Conservation (phyloP, 2,113 vertebrate genomes). For the Rhinopomastus cyanomelas region DNA sequence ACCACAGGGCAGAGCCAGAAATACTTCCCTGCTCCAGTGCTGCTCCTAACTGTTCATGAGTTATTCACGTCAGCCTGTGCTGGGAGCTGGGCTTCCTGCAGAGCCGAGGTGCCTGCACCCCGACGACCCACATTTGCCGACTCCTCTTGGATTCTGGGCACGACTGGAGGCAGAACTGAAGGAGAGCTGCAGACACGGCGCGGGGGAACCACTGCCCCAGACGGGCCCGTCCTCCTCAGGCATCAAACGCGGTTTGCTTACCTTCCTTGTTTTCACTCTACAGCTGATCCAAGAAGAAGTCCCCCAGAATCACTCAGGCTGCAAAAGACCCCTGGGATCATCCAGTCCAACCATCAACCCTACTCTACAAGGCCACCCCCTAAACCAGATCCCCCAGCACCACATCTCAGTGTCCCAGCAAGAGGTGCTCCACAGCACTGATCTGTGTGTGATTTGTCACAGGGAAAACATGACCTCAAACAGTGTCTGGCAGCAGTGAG, state of each 20-base stretch:
- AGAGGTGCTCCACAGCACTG: neutral
- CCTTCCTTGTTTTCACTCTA: neutral
- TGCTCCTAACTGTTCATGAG: neutral
- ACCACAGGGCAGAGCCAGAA: slow-evolving; percentile 37
- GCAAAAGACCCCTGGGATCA: no score
- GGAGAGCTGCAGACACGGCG: neutral
- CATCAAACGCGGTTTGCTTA: neutral
- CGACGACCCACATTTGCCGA: neutral
- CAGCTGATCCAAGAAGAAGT: neutral
- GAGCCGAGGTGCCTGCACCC: neutral
- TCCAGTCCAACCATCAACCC: no score
- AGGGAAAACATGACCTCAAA: neutral
- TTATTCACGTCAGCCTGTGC: neutral
- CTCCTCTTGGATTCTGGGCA: neutral
- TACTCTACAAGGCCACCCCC: no score
- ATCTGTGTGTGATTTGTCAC: neutral
- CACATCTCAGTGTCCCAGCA: no score
- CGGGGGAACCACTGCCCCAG: neutral
- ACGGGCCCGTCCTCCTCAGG: neutral
- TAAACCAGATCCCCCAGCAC: no score
- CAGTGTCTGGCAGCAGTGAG: neutral
- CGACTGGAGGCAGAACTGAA: neutral
- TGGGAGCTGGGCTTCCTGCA: neutral
- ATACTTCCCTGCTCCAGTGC: neutral
- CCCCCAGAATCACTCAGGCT: no score